Evolutionary conservation across 2,797 vertebrate genomes (phyloP), one percentile per base, ranked within the genome.

Genomic region (Sebastes hubbsi): DNA sequence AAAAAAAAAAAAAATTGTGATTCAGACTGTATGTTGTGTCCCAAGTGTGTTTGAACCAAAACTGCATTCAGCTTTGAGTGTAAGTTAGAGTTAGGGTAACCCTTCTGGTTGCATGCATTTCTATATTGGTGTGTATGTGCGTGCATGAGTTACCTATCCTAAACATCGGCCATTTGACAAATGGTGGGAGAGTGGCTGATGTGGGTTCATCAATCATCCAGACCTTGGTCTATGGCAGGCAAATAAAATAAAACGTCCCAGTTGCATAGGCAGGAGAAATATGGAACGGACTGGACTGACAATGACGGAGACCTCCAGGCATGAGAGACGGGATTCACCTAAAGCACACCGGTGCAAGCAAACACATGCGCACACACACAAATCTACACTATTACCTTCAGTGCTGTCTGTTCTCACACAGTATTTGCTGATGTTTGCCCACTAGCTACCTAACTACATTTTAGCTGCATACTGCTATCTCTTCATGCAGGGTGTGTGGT

Each of bases 191-290:
- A 80, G 84, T 80, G 80, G 80, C 69, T 86, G 85, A 92, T 86
- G 85, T 83, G 80, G 72, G 68, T 77, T 81, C 68, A 94, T 94
- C 94, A 93, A 92, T 94, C 93, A 91, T 49, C 29, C 64, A 91
- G 89, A 93, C 92, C 91, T 94, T 92, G 92, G 91, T 87, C 83
- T 82, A 56, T 86, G 89, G 84, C 92, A 92, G 86, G 90, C 83
- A 95, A 94, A 93, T 93, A 93, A 93, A 93, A 94, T 94, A 89
- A 92, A 93, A 92, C 22, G 88, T 93, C 91, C 81, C 87, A 87
- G 89, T 77, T 91, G 88, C 87, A 90, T 85, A 85, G 85, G 89
- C 86, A 85, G 91, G 88, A 93, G 89, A 94, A 94, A 93, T 95
- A 92, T 95, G 92, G 89, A 90, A 89, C 30, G 67, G 84, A 84